Conservation (phyloP, 2,113 vertebrate species). For the Lethenteron reissneri region DNA sequence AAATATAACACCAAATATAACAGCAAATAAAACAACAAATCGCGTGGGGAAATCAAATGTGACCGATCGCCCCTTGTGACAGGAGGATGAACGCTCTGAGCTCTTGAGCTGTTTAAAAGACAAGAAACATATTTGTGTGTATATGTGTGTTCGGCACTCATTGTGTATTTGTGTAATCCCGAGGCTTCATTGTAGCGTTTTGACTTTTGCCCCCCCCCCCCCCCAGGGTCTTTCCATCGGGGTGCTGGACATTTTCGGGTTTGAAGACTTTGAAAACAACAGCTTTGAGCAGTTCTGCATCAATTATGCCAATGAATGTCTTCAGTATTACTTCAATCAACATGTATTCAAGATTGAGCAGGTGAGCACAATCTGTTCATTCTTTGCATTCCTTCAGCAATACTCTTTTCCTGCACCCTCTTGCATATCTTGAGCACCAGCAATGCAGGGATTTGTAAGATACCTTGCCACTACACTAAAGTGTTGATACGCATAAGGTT, state of each 20-base stretch:
- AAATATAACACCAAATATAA: too few relatives aligned
- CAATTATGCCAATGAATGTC: constrained; percentile 91
- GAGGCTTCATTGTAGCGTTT: constrained; percentile 1
- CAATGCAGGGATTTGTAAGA: too few relatives aligned
- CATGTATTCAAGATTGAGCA: constrained; percentile 96
- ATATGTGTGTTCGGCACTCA: background rate
- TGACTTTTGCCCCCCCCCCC: constrained; percentile 8
- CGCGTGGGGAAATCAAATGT: too few relatives aligned
- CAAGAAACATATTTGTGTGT: too few relatives aligned
- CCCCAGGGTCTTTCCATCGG: constrained; percentile 80
- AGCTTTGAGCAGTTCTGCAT: constrained; percentile 99
- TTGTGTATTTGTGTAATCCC: background rate
- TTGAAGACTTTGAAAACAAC: constrained; percentile 96
- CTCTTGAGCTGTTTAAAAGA: too few relatives aligned
- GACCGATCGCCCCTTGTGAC: too few relatives aligned
- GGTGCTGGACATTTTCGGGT: constrained; percentile 93
- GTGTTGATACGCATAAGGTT: too few relatives aligned
- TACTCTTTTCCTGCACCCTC: too few relatives aligned
- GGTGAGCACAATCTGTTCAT: constrained; percentile 25
- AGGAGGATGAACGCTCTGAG: too few relatives aligned
- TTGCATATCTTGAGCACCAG: too few relatives aligned
- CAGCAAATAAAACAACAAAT: too few relatives aligned
- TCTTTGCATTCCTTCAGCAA: background rate
- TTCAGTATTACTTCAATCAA: constrained; percentile 97
- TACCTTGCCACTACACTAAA: too few relatives aligned